Percentiles rank a stretch among this genome's conserved stretches.
Conservation (phyloP, 1,140 invertebrate species). For the Eupristina koningsbergeri region DNA sequence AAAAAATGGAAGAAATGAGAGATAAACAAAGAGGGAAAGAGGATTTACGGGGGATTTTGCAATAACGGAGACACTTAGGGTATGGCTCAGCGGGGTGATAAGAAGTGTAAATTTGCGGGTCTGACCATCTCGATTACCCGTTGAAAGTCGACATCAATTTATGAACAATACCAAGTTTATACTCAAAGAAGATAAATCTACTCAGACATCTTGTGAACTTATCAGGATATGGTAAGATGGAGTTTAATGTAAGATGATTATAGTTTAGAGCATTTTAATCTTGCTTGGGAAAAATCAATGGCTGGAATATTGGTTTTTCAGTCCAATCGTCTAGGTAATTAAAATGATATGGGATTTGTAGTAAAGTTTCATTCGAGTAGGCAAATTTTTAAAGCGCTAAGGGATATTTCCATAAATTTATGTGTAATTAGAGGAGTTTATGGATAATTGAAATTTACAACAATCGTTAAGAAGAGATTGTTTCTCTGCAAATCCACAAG, state of each 20-base stretch:
- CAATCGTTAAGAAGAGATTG: no score
- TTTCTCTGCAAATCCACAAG: no score
- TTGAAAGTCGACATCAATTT: not conserved
- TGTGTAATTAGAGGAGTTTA: not conserved
- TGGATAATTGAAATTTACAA: no score
- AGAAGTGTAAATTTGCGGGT: not conserved
- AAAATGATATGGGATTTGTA: no score
- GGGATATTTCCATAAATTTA: no score
- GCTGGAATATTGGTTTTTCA: not conserved
- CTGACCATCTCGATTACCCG: not conserved
- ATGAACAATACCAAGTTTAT: not conserved
- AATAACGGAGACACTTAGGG: not conserved
- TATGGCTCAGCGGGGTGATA: not conserved
- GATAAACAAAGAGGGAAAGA: not conserved
- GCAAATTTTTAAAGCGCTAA: no score
- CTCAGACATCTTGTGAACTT: not conserved
- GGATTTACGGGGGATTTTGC: not conserved
- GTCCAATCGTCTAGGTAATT: not conserved
- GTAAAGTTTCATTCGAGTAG: no score
- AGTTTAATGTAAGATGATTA: not conserved
- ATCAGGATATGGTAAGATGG: not conserved
- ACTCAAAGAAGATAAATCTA: not conserved
- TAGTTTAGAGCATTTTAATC: not conserved
- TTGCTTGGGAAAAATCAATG: not conserved
- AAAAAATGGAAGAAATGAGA: not conserved